These are phyloP conservation scores for Sorex araneus DNA, from an alignment of 2,113 vertebrate species.

Conservation along the genomic window DNA sequence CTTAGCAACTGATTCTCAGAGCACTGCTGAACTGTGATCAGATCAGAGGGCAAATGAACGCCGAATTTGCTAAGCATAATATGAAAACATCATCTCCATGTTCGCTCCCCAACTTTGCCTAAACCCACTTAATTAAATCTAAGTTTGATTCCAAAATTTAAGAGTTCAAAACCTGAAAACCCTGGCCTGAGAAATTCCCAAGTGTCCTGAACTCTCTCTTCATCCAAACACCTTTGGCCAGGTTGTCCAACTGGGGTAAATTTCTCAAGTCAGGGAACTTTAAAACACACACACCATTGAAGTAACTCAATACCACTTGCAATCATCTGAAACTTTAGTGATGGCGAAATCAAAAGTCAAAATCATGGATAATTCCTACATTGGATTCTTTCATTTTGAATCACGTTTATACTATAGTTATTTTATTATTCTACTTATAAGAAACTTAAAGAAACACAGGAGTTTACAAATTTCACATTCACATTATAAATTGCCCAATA, in stretches of 20 bases:
- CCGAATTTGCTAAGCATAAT: neutral
- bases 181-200: neutral
- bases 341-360: conserved; percentile 42
- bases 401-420: neutral
- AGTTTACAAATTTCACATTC: conserved; percentile 31
- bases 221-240: neutral
- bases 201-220: neutral
- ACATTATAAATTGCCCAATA: neutral
- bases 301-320: neutral
- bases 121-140: neutral
- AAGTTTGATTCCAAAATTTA: no score
- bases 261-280: neutral
- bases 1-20: neutral
- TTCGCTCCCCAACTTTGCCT: neutral
- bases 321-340: neutral
- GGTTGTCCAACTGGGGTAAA: neutral
- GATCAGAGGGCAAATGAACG: neutral
- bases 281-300: neutral
- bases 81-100: neutral
- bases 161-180: neutral
- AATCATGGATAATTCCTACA: neutral
- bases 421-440: conserved; percentile 25
- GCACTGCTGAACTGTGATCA: neutral
- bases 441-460: neutral
- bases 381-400: conserved; percentile 8